phyloP scores from a whole-genome alignment of 1,140 invertebrate species.

The Drosophila parabipectinata region DNA sequence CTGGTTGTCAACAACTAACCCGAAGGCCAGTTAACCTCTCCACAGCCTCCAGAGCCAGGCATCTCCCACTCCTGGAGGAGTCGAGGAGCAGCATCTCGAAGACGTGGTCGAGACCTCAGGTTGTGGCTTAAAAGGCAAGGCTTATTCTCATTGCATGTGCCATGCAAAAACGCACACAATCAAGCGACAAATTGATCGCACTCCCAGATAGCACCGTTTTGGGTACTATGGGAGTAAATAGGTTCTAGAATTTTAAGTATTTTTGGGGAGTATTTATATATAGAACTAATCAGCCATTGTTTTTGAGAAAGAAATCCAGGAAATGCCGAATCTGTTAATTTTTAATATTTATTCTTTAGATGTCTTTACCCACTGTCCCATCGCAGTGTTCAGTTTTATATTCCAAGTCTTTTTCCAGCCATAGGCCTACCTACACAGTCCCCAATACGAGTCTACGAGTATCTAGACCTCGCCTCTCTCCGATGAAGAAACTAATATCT shows the following conservation, averaged over 20 bases:
- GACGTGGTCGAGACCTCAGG: conserved; percentile 10
- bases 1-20: conserved; percentile 74
- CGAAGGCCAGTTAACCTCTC: conserved; percentile 48
- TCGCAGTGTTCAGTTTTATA: no score
- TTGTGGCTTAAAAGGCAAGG: conserved; percentile 46
- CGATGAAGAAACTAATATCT: conserved; percentile 66
- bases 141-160: conserved; percentile 58
- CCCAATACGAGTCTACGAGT: neutral
- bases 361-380: conserved; percentile 33
- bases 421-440: conserved; percentile 50
- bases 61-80: conserved; percentile 7
- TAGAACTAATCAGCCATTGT: no score
- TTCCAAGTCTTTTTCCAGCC: conserved; percentile 14
- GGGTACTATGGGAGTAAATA: conserved; percentile 27
- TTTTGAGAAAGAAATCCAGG: no score
- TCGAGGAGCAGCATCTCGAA: conserved; percentile 10
- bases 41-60: conserved; percentile 12
- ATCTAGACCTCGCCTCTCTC: neutral
- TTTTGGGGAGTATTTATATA: neutral
- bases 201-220: conserved; percentile 63
- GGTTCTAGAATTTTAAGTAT: neutral
- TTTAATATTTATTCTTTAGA: no score
- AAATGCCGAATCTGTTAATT: no score
- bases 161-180: conserved; percentile 78
- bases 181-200: conserved; percentile 80